Percentiles rank a stretch among this genome's conserved stretches.
These are phyloP conservation scores for Heliocidaris tuberculata DNA, from an alignment of 35 echinoderm and acorn worm species.

Conservation along the genomic window DNA sequence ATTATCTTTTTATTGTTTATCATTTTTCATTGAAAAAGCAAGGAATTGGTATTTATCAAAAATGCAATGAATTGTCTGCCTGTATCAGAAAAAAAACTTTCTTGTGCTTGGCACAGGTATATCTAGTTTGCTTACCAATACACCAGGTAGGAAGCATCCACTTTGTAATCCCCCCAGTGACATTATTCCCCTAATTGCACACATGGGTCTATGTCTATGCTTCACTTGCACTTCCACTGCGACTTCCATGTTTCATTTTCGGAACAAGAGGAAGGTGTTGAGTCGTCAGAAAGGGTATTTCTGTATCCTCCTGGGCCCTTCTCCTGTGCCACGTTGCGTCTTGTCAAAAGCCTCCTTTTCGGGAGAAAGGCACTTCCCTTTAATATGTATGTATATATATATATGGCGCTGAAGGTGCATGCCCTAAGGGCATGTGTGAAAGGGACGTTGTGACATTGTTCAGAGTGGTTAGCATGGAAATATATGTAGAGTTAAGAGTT, in stretches of 20 bases:
- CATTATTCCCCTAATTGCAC: not conserved
- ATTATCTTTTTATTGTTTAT: too few species aligned
- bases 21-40: too few species aligned
- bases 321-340: not conserved
- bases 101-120: not conserved
- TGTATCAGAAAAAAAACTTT: not conserved
- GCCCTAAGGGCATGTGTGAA: not conserved
- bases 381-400: too few species aligned
- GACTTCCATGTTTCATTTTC: constrained; percentile 36
- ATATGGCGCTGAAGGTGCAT: not conserved
- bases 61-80: too few species aligned
- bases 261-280: not conserved
- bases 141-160: not conserved
- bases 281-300: not conserved
- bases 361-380: constrained; percentile 5
- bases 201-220: not conserved
- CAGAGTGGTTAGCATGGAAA: too few species aligned
- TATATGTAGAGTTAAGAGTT: too few species aligned
- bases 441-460: not conserved
- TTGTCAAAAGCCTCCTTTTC: not conserved
- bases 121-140: not conserved
- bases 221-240: not conserved
- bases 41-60: too few species aligned
- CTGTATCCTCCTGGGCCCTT: not conserved
- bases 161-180: not conserved